Evolutionary conservation across 2,888 invertebrate species (phyloP).

Genomic region (Cosmopolites sordidus): DNA sequence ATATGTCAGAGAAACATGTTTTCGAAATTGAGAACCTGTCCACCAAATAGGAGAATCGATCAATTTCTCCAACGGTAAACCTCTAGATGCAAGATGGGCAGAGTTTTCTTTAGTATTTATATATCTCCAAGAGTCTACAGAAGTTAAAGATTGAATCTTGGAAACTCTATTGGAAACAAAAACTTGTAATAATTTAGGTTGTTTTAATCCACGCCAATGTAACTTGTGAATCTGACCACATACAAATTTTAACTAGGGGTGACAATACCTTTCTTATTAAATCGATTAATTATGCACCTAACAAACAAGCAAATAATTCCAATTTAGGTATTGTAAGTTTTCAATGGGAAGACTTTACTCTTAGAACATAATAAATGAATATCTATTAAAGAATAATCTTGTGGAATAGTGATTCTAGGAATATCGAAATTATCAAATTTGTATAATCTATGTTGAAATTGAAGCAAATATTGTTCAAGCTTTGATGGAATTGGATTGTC

Average conservation of each 20-base stretch:
- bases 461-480: background rate
- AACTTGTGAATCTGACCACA: too few species aligned
- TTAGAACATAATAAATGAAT: too few species aligned
- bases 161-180: too few species aligned
- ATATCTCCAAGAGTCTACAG: background rate
- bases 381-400: too few species aligned
- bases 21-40: background rate
- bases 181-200: too few species aligned
- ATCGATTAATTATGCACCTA: too few species aligned
- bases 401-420: too few species aligned
- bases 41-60: background rate
- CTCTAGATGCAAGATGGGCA: background rate
- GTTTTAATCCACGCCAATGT: too few species aligned
- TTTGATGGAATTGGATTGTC: conserved; percentile 17
- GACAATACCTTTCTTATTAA: too few species aligned
- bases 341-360: too few species aligned
- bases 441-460: conserved; percentile 1
- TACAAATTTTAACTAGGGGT: too few species aligned
- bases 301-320: conserved; percentile 16
- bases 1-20: background rate
- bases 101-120: background rate
- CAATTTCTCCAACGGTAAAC: background rate
- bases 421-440: too few species aligned
- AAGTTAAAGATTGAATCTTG: background rate
- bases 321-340: conserved; percentile 20